phyloP scores from a whole-genome alignment of 1,140 invertebrate species.

The Dufourea novaeangliae region DNA sequence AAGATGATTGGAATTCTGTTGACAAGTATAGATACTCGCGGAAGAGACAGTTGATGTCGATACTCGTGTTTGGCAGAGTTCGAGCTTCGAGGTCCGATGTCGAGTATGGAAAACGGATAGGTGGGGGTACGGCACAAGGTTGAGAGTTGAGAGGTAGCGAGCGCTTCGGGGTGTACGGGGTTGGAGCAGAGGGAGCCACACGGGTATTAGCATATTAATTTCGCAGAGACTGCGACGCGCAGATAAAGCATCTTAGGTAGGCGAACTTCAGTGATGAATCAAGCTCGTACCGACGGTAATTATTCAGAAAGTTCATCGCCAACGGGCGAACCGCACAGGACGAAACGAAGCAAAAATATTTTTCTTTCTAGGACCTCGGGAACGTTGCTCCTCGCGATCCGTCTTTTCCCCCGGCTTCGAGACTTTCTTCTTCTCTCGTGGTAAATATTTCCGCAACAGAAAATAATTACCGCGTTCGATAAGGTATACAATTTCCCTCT shows the following conservation, averaged over 20 bases:
- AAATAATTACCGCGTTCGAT: background rate
- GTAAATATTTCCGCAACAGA: conserved; percentile 24
- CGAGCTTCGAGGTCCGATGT: conserved; percentile 13
- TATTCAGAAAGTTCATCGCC: conserved; percentile 79
- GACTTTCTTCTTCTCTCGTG: conserved; percentile 1
- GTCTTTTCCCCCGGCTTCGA: conserved; percentile 19
- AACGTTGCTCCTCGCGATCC: conserved; percentile 29
- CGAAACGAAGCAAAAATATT: conserved; percentile 77
- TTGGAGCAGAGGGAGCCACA: conserved; percentile 68
- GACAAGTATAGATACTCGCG: background rate
- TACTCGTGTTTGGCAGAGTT: conserved; percentile 26
- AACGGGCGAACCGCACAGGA: conserved; percentile 62
- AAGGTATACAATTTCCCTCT: background rate
- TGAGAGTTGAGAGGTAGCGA: conserved; percentile 44
- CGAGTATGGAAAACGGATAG: conserved; percentile 25
- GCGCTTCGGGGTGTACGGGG: conserved; percentile 63
- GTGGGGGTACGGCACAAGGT: conserved; percentile 49
- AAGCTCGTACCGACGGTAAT: conserved; percentile 80
- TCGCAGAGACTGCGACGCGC: conserved; percentile 79
- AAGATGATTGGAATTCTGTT: background rate
- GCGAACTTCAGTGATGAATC: conserved; percentile 81
- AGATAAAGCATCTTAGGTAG: conserved; percentile 82
- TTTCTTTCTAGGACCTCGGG: conserved; percentile 71
- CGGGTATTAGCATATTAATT: conserved; percentile 82
- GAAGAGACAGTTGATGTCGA: background rate